Conservation (phyloP, 2,797 vertebrate species). For the Aplochiton taeniatus region DNA sequence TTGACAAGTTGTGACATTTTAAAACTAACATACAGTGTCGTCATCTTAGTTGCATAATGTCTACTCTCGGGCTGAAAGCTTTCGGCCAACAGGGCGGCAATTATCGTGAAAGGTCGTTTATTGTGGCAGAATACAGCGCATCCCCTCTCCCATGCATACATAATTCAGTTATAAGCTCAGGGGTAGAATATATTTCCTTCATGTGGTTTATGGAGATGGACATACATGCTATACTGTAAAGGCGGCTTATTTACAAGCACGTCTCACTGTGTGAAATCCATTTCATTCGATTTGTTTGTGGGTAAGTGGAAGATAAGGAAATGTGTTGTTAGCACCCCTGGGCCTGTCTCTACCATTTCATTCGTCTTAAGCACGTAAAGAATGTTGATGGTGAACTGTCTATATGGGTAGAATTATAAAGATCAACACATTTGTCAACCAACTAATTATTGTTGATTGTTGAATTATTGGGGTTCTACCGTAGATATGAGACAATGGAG, state of each 20-base stretch:
- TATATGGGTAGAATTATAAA: too few relatives aligned
- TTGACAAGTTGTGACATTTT: conserved; percentile 69
- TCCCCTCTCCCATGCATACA: conserved; percentile 53
- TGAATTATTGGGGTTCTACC: too few relatives aligned
- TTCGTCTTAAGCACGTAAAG: too few relatives aligned
- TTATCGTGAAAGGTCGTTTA: conserved; percentile 78
- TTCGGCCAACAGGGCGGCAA: conserved; percentile 65
- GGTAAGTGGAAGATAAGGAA: conserved; percentile 21
- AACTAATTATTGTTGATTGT: too few relatives aligned
- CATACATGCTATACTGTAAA: not conserved
- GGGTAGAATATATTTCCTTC: conserved; percentile 52
- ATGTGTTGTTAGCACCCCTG: conserved; percentile 1
- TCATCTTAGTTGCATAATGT: conserved; percentile 72
- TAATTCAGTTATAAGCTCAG: conserved; percentile 60
- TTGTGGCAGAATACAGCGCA: conserved; percentile 52
- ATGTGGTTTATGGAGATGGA: conserved; percentile 26
- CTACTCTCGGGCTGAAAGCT: conserved; percentile 59
- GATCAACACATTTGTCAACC: too few relatives aligned
- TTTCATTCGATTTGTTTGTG: conserved; percentile 34
- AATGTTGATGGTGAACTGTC: too few relatives aligned
- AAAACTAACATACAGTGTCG: conserved; percentile 56
- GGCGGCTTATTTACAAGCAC: conserved; percentile 18
- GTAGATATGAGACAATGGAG: not conserved
- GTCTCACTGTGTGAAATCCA: conserved; percentile 14
- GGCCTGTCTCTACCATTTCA: conserved; percentile 19